Base-by-base conservation (phyloP, 1,140 invertebrate species). In the Leptoteleia sp. region DNA sequence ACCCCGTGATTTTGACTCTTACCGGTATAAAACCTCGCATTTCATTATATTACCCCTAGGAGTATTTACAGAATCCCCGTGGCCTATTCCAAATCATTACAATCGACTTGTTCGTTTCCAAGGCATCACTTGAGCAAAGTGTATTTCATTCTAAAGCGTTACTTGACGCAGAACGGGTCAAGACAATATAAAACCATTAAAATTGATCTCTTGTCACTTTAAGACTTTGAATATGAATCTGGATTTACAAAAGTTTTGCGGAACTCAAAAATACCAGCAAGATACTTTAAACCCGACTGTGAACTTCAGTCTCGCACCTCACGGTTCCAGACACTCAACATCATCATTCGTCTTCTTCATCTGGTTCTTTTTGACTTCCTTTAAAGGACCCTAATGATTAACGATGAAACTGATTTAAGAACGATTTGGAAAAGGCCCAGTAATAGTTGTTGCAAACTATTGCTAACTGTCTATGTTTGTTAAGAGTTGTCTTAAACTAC, bases 51-150 rank as follows among this genome's bases (percentile, higher is more conserved):
- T 80, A 83, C 79, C 70, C 79, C 73, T 80, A 83, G 80, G 83
- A 80, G 81, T 87, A 87, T 87, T 86, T 87, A 87, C 85, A 87
- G 81, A 85, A 82, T 82, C 72, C 70, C 68, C 73, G 79, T 81
- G 83, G 81, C 82, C 82, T 27, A 76, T 82, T 83, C 79, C 82
- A 83, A 84, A 85, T 84, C 84, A 78, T 61, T 76, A 70, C 40
- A 17, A 8, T 40, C 67, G 7, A 25, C 57, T 59, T 43, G 45
- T 61, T 68, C 64, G 70, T 75, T 76, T 82, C 76, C 85, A 87
- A 87, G 85, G 85, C 84, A 87, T 84, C 82, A 82, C 76, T 87
- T 87, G 82, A 87, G 84, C 83, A 84, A 86, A 80, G 79, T 77
- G 81, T 78, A 77, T 79, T 80, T 67, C 52, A 17, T 54, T 70